phyloP scores from a whole-genome alignment of 2,113 vertebrate genomes.

The Tyrannus savana region DNA sequence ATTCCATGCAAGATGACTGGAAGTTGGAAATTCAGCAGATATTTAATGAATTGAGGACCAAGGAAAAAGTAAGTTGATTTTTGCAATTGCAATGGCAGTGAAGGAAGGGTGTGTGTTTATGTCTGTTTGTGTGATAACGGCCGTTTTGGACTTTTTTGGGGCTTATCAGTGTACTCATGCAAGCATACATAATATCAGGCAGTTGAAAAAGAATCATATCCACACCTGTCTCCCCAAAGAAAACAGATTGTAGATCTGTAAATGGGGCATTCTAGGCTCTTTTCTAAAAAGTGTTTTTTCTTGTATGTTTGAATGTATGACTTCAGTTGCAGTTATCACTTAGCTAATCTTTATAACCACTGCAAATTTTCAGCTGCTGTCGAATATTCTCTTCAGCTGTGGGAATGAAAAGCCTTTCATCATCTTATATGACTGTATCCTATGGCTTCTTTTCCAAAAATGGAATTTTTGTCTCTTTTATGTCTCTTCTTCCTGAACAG shows the following conservation, averaged over 20 bases:
- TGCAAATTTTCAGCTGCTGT: background rate
- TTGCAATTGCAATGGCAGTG: background rate
- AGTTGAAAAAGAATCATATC: background rate
- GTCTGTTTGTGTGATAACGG: background rate
- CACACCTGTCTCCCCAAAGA: background rate
- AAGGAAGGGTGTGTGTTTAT: background rate
- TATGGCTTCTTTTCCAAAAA: background rate
- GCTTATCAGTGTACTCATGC: background rate
- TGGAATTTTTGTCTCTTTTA: background rate
- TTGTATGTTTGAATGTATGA: background rate
- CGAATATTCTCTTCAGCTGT: background rate
- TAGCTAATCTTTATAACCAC: background rate
- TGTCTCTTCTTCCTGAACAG: background rate
- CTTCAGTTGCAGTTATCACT: background rate
- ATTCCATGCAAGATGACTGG: slow-evolving; percentile 99
- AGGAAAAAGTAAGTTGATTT: slow-evolving; percentile 87
- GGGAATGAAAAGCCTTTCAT: background rate
- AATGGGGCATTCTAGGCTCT: background rate
- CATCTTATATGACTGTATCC: background rate
- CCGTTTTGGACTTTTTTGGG: background rate
- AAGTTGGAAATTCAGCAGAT: slow-evolving; percentile 97
- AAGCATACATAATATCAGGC: background rate
- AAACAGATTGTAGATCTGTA: background rate
- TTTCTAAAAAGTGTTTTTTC: background rate
- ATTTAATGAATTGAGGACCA: slow-evolving; percentile 94